Percentiles rank a stretch among this genome's conserved stretches.
These are phyloP conservation scores for Myopa testacea DNA, from an alignment of 2,888 invertebrate genomes.

Conservation along the genomic window DNA sequence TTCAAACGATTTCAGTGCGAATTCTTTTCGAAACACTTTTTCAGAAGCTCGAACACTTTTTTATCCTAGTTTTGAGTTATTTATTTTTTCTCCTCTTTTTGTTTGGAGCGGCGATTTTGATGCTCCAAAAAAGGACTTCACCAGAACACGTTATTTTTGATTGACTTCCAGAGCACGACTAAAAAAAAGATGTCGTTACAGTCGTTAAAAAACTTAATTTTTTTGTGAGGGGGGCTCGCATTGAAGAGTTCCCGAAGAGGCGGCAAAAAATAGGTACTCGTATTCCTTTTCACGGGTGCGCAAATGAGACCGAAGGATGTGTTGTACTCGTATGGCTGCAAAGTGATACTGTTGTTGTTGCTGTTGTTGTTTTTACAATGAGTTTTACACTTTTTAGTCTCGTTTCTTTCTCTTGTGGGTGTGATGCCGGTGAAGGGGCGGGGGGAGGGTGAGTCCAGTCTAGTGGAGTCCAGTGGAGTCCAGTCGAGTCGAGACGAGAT, in stretches of 20 bases:
- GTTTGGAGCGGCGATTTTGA: slow-evolving; percentile 30
- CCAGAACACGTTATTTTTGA: slow-evolving; percentile 66
- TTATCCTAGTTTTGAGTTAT: not conserved
- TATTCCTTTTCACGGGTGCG: slow-evolving; percentile 20
- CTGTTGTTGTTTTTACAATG: slow-evolving; percentile 31
- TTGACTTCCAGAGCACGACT: slow-evolving; percentile 69
- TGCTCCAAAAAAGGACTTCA: not conserved
- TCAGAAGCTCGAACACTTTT: not conserved
- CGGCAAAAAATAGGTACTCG: slow-evolving; percentile 17
- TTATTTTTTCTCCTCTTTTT: slow-evolving; percentile 5
- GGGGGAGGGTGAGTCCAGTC: not conserved
- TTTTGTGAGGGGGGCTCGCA: not conserved
- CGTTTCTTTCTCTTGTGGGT: slow-evolving; percentile 9
- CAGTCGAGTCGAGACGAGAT: too few species aligned
- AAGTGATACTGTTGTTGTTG: slow-evolving; percentile 10
- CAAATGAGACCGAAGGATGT: slow-evolving; percentile 22
- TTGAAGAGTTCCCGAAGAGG: slow-evolving; percentile 29
- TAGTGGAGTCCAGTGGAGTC: too few species aligned
- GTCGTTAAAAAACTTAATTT: slow-evolving; percentile 44
- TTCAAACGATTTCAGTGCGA: not conserved
- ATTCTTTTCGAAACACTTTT: not conserved
- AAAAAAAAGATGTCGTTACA: slow-evolving; percentile 43
- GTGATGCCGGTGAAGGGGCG: not conserved
- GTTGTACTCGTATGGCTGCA: not conserved
- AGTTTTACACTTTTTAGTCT: slow-evolving; percentile 39